Percentiles rank a stretch among this genome's conserved stretches.
phyloP scores from a whole-genome alignment of 2,113 vertebrate genomes.

The Crypturellus undulatus region DNA sequence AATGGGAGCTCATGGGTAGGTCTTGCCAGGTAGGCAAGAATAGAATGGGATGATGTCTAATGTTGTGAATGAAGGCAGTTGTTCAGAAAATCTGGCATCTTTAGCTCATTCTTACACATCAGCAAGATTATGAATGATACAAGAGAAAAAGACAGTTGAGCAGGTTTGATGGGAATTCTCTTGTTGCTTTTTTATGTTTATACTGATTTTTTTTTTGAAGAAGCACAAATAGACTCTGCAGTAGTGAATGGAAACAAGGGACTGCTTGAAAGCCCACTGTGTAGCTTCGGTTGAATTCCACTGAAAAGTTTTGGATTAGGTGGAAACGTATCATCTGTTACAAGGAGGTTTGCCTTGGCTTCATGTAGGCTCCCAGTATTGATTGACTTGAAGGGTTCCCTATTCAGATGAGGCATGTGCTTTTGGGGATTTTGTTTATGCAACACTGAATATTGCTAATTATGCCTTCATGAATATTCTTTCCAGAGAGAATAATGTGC shows the following conservation, averaged over 20 bases:
- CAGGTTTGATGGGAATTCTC: background rate
- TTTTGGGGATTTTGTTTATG: slow-evolving; percentile 44
- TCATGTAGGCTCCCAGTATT: background rate
- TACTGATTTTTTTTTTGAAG: background rate
- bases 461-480: slow-evolving; percentile 27
- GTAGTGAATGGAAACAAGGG: background rate
- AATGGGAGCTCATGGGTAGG: background rate
- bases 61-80: background rate
- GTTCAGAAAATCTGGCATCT: background rate
- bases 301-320: background rate
- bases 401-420: background rate
- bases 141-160: background rate
- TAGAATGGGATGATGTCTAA: background rate
- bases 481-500: background rate
- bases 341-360: background rate
- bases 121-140: background rate
- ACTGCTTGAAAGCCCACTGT: background rate
- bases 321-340: background rate
- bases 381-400: background rate
- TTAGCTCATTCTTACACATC: background rate
- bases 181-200: background rate
- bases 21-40: background rate
- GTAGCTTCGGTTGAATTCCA: background rate
- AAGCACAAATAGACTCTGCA: background rate
- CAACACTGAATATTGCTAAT: slow-evolving; percentile 42